Percentiles rank a stretch among this genome's conserved stretches.
Conservation (phyloP, 30 jellyfish, hydroid and myxozoan species). For the Hydractinia symbiolongicarpus region DNA sequence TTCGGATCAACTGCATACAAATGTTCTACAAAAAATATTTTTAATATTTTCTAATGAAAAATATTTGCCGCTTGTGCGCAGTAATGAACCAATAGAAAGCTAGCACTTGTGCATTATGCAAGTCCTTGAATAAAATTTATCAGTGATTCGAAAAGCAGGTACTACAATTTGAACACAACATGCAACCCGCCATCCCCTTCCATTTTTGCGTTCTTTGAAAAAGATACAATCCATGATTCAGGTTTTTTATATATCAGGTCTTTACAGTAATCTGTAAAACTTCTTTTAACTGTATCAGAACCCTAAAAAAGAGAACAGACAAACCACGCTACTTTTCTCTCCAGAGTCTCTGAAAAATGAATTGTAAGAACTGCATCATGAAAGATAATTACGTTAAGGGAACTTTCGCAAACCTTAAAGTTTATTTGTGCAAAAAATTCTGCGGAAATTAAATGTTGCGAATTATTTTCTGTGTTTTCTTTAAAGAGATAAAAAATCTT, state of each 20-base stretch:
- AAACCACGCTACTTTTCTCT: too few relatives aligned
- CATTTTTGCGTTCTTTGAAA: not conserved
- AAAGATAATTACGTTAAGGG: too few relatives aligned
- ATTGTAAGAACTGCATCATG: too few relatives aligned
- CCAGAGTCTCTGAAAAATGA: too few relatives aligned
- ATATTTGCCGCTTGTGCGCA: too few relatives aligned
- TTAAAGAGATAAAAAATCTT: too few relatives aligned
- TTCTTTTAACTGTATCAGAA: constrained; percentile 18
- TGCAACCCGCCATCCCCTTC: not conserved
- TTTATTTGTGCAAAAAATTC: too few relatives aligned
- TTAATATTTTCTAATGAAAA: not conserved
- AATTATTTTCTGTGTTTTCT: too few relatives aligned
- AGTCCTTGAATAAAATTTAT: not conserved
- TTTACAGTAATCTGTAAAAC: constrained; percentile 29
- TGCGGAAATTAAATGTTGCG: too few relatives aligned
- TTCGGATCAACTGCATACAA: not conserved
- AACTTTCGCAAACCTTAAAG: too few relatives aligned
- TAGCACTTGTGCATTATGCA: too few relatives aligned
- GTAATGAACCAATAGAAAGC: too few relatives aligned
- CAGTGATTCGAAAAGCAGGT: not conserved
- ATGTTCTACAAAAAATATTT: not conserved
- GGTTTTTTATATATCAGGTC: constrained; percentile 24
- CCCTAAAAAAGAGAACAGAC: not conserved
- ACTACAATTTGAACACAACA: not conserved
- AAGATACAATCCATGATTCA: constrained; percentile 33